Conservation (phyloP, 2,113 vertebrate species). For the Percopsis transmontana region DNA sequence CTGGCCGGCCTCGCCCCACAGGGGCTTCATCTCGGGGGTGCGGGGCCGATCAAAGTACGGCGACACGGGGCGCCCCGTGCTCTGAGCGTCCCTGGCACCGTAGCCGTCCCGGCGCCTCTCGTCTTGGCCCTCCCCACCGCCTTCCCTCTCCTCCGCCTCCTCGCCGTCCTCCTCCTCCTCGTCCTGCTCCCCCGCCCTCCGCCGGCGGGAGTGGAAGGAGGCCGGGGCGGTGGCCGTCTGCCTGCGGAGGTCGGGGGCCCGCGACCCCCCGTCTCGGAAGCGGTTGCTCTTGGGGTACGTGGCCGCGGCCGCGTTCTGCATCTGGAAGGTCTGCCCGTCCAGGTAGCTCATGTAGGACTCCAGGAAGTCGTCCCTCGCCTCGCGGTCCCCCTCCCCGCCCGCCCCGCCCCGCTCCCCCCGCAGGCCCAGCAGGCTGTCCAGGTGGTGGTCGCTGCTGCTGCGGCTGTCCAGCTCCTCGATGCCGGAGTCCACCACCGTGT, state of each 20-base stretch:
- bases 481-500: slow-evolving; percentile 89
- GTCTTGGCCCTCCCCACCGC: slow-evolving; percentile 45
- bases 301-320: slow-evolving; percentile 78
- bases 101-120: slow-evolving; percentile 66
- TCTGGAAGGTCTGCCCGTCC: slow-evolving; percentile 88
- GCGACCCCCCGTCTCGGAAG: slow-evolving; percentile 68
- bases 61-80: slow-evolving; percentile 71
- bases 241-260: slow-evolving; percentile 59
- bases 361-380: slow-evolving; percentile 83
- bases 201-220: slow-evolving; percentile 72
- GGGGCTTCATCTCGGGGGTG: slow-evolving; percentile 78
- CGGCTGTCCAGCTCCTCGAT: slow-evolving; percentile 93
- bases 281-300: slow-evolving; percentile 75
- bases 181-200: slow-evolving; percentile 65
- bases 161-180: slow-evolving; percentile 65
- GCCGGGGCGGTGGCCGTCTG: slow-evolving; percentile 76
- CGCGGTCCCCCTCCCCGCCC: background rate
- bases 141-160: slow-evolving; percentile 54
- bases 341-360: slow-evolving; percentile 93
- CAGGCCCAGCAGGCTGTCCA: slow-evolving; percentile 87
- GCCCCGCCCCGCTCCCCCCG: slow-evolving; percentile 64
- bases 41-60: slow-evolving; percentile 77
- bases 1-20: slow-evolving; percentile 72
- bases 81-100: slow-evolving; percentile 65
- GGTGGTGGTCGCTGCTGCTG: slow-evolving; percentile 91